Evolutionary conservation across 2,797 vertebrate species (phyloP), one percentile per base, ranked within the genome.

Genomic region (Schizopygopsis malacanthus): DNA sequence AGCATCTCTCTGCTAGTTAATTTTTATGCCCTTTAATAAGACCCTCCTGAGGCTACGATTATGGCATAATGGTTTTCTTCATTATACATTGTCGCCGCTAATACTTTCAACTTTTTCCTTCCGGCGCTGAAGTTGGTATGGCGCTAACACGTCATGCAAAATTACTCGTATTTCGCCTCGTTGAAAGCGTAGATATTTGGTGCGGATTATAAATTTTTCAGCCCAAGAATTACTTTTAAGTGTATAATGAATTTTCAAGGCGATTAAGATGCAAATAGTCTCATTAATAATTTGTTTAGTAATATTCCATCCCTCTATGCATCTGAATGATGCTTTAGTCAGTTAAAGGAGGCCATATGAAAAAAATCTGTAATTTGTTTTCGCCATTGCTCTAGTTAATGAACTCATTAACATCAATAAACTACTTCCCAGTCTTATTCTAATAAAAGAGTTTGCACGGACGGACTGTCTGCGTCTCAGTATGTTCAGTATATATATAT

Each of bases 241-340:
- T 88, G 84, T 82, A 79, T 90, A 79, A 88, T 88, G 86, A 86
- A 87, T 88, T 91, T 91, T 72, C 76, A 67, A 88, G 86, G 84
- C 89, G 85, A 90, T 90, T 89, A 90, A 84, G 85, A 89, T 89
- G 88, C 87, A 89, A 90, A 89, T 90, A 83, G 87, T 33, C 76
- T 80, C 83, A 89, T 91, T 87, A 88, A 91, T 90, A 90, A 90
- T 90, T 86, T 82, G 88, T 83, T 13, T 63, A 73, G 81, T 56
- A 71, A 76, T 88, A 87, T 85, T 61, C 61, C 12, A 83, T 76
- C 52, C 25, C 52, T 41, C 28, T 69, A 45, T 43, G 75, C 75
- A 82, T 87, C 85, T 83, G 67, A 86, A 79, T 83, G 82, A 81
- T 69, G 65, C 82, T 88, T 85, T 82, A 82, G 47, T 81, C 81